phyloP scores from a whole-genome alignment of 2,888 invertebrate genomes.

The Pterostichus madidus region DNA sequence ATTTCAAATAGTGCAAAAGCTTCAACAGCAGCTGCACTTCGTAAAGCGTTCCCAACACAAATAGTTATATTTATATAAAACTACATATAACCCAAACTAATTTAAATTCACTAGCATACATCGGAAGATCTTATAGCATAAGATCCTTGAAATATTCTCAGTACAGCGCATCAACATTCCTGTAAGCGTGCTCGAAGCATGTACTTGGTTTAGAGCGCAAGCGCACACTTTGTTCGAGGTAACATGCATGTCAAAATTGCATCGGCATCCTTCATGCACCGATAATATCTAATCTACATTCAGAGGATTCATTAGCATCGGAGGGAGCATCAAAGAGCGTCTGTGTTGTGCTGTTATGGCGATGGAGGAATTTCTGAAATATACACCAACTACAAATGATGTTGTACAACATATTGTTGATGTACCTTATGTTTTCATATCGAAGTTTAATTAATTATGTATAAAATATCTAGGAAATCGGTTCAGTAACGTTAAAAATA shows the following conservation, averaged over 20 bases:
- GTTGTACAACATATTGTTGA: not conserved
- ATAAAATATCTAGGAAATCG: too few species aligned
- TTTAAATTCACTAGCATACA: constrained; percentile 25
- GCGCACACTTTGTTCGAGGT: constrained; percentile 43
- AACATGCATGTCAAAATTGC: constrained; percentile 55
- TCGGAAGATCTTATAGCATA: not conserved
- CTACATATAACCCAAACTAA: constrained; percentile 16
- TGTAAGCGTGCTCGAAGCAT: constrained; percentile 7
- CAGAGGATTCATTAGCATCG: constrained; percentile 54
- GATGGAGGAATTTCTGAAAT: constrained; percentile 25
- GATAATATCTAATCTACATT: constrained; percentile 64
- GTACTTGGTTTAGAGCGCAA: constrained; percentile 4
- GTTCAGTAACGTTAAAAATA: too few species aligned
- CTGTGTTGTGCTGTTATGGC: constrained; percentile 34
- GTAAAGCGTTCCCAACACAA: constrained; percentile 1
- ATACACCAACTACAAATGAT: not conserved
- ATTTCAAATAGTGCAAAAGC: constrained; percentile 11
- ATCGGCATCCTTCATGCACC: constrained; percentile 59
- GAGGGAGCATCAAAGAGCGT: constrained; percentile 57
- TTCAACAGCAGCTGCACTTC: constrained; percentile 6
- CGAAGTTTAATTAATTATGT: not conserved
- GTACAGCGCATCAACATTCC: not conserved
- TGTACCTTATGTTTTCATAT: not conserved
- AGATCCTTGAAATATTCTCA: constrained; percentile 23
- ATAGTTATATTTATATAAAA: constrained; percentile 41